Evolutionary conservation across 2,113 vertebrate species (phyloP).

Genomic region (Taurulus bubalis): DNA sequence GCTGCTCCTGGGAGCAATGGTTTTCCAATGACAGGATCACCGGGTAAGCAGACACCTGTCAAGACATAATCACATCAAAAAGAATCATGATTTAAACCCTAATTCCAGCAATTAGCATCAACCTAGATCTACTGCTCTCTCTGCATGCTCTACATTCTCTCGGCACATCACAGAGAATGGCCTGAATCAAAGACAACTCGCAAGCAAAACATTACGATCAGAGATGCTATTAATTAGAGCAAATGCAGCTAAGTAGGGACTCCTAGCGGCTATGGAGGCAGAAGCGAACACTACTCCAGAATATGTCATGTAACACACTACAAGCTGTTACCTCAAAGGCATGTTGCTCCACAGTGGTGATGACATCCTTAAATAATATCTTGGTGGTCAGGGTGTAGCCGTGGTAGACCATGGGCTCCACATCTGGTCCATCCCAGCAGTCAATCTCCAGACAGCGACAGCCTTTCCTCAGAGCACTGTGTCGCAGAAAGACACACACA

Average conservation of each 20-base stretch:
- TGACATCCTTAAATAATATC: slow-evolving; percentile 88
- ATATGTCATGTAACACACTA: slow-evolving; percentile 15
- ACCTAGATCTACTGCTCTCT: slow-evolving; percentile 22
- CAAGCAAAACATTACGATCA: slow-evolving; percentile 18
- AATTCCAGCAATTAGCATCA: slow-evolving; percentile 40
- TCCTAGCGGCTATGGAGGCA: slow-evolving; percentile 17
- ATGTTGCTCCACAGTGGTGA: slow-evolving; percentile 85
- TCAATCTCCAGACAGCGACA: slow-evolving; percentile 94
- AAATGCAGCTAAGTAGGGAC: slow-evolving; percentile 28
- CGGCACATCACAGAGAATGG: slow-evolving; percentile 36
- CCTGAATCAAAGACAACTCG: slow-evolving; percentile 38
- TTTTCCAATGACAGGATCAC: slow-evolving; percentile 93
- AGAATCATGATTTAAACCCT: neutral
- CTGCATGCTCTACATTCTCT: neutral
- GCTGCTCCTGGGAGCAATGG: slow-evolving; percentile 88
- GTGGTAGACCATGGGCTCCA: slow-evolving; percentile 89
- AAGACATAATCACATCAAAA: slow-evolving; percentile 24
- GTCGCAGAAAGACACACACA: slow-evolving; percentile 15
- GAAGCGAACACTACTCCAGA: neutral
- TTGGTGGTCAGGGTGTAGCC: slow-evolving; percentile 90
- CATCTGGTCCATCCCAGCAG: slow-evolving; percentile 89
- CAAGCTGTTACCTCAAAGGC: slow-evolving; percentile 87
- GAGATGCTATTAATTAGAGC: slow-evolving; percentile 53
- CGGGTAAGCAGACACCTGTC: slow-evolving; percentile 88
- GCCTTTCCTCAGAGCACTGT: slow-evolving; percentile 88